Evolutionary conservation across 2,888 invertebrate species (phyloP), one percentile per base, ranked within the genome.

Genomic region (Brachypalpus laphriformis): DNA sequence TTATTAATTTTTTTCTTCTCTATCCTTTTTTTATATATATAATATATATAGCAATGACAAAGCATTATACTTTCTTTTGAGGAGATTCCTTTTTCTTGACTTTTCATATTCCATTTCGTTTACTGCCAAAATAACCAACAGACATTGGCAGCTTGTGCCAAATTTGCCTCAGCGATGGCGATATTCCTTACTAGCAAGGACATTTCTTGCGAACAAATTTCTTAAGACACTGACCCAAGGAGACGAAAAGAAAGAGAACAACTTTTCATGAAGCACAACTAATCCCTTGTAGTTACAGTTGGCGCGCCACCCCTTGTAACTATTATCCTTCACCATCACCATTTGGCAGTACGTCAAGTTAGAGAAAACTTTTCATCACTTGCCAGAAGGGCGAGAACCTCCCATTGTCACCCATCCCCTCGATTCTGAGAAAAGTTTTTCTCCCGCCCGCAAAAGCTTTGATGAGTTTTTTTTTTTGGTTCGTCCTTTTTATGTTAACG

Each of bases 271-370:
- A 68, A 45, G 8, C 59, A 49, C 61, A 14, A 45, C 51, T 78
- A 78, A 78, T 71, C 78, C 71, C 37, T 61, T 70, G 63, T 78
- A 78, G 63, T 78, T 78, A 71, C 71, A 63, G 61, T 78, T 78
- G 65, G 42, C 65, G 56, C 54, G 14, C 37, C 54, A 65, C 54
- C 40, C 54, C 47, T 40, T 68, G 34, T 16, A 68, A 76, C 68
- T 77, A 77, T 66, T 66, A 51, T 16, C 51, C 63, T 51, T n/a
- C 54, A 40, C 22, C 37, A 70, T 63, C 80, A 70, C 42, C 51
- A 81, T 81, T 85, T 75, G 81, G 85, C 85, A 85, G 65, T 81
- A 49, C 65, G 57, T 81, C 81, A 75, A 18, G 63, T 40, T 61
- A 28, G 56, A 56, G 28, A 25, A 22, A 59, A 76, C 22, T 57